These are phyloP conservation scores for Acronicta alni DNA, from an alignment of 2,888 invertebrate genomes.

Conservation along the genomic window DNA sequence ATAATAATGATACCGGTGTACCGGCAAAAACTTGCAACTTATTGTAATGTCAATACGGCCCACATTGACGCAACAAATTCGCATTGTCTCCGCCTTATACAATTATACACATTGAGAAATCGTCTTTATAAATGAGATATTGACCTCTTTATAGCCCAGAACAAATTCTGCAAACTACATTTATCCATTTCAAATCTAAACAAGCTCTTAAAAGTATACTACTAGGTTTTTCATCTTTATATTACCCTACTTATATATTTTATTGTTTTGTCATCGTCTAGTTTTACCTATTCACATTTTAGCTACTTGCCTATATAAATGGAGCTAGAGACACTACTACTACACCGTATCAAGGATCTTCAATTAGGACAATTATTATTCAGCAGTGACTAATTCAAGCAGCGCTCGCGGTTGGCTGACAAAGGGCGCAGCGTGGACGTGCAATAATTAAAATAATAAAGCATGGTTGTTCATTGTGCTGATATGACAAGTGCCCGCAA, in stretches of 20 bases:
- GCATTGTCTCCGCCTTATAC: constrained; percentile 48
- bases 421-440: constrained; percentile 82
- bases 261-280: background rate
- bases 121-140: constrained; percentile 43
- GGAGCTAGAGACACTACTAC: constrained; percentile 25
- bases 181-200: constrained; percentile 24
- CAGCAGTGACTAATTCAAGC: constrained; percentile 73
- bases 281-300: constrained; percentile 24
- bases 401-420: constrained; percentile 72
- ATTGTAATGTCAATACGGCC: constrained; percentile 59
- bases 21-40: constrained; percentile 51
- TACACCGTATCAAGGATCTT: constrained; percentile 67
- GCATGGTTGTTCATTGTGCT: constrained; percentile 81
- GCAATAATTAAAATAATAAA: constrained; percentile 89
- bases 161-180: constrained; percentile 14
- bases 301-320: constrained; percentile 32
- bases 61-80: constrained; percentile 63
- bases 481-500: constrained; percentile 88
- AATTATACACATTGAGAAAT: constrained; percentile 54
- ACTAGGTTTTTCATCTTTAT: constrained; percentile 6
- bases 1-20: constrained; percentile 53
- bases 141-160: constrained; percentile 36
- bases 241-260: background rate
- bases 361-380: constrained; percentile 78
- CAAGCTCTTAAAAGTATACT: background rate